These are phyloP conservation scores for Cantharis nigra DNA, from an alignment of 2,888 invertebrate species.

Conservation along the genomic window DNA sequence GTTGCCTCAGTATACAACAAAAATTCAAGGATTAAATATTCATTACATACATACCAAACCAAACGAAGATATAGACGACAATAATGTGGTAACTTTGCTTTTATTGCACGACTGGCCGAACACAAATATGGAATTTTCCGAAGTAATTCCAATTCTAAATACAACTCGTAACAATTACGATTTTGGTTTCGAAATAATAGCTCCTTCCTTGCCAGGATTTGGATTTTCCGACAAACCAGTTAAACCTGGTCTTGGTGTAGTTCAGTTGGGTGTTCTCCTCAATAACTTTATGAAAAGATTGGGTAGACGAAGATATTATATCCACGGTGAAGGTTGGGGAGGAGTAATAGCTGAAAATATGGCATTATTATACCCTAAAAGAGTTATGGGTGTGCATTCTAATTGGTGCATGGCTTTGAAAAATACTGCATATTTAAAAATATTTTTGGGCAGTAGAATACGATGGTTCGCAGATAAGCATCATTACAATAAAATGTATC, in stretches of 20 bases:
- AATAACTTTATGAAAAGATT: constrained; percentile 72
- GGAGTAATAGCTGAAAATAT: constrained; percentile 64
- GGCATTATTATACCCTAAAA: constrained; percentile 66
- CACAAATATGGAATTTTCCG: constrained; percentile 80
- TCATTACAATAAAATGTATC: constrained; percentile 59
- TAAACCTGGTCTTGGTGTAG: constrained; percentile 63
- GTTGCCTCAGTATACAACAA: constrained; percentile 70
- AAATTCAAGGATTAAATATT: constrained; percentile 70
- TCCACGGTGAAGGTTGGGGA: constrained; percentile 87
- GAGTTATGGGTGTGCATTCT: constrained; percentile 61
- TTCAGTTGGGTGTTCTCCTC: constrained; percentile 64
- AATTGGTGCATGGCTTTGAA: constrained; percentile 63
- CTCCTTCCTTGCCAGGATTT: constrained; percentile 61
- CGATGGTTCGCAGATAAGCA: constrained; percentile 62
- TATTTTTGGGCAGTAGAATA: constrained; percentile 55
- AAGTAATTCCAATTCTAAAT: constrained; percentile 68
- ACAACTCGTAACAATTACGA: constrained; percentile 58
- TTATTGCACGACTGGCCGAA: constrained; percentile 91
- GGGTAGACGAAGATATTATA: constrained; percentile 67
- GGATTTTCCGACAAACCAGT: constrained; percentile 61
- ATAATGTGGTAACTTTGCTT: constrained; percentile 63
- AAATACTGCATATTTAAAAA: constrained; percentile 47
- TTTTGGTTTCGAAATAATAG: constrained; percentile 70
- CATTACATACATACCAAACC: constrained; percentile 70
- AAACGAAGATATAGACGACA: constrained; percentile 4